A percentile compares a stretch with the other conserved stretches of the same genome.
phyloP scores from a whole-genome alignment of 1,140 invertebrate genomes.

The Dendroctonus valens region DNA sequence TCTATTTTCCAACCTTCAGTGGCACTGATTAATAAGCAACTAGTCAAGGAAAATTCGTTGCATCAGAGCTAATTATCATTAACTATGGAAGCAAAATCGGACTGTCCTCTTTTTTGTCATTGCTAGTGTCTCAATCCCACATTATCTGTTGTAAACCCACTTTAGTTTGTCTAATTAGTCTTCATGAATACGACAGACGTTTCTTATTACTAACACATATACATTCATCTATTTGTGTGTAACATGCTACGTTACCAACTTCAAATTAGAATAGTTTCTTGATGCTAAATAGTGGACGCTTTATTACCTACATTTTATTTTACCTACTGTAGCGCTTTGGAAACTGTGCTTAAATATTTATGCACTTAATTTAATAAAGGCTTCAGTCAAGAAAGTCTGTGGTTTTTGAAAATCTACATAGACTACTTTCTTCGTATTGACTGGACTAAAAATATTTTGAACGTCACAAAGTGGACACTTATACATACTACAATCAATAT shows the following conservation, averaged over 20 bases:
- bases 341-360: neutral
- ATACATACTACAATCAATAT: neutral
- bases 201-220: constrained; percentile 21
- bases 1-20: no score
- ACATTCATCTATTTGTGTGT: constrained; percentile 8
- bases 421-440: no score
- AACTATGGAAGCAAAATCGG: constrained; percentile 1
- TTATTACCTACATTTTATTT: neutral
- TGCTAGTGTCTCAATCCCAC: constrained; percentile 29
- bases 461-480: neutral
- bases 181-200: constrained; percentile 23
- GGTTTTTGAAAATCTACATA: no score
- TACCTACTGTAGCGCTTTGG: neutral
- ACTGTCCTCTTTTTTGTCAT: constrained; percentile 17
- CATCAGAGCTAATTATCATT: constrained; percentile 9
- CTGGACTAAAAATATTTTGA: neutral
- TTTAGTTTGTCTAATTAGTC: constrained; percentile 30
- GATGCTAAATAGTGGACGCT: neutral
- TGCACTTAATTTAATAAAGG: neutral
- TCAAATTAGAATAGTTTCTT: neutral
- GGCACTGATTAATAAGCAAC: no score
- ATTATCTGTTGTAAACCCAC: constrained; percentile 25
- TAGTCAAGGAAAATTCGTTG: neutral
- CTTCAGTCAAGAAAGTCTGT: neutral
- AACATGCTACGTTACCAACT: constrained; percentile 12